Percentiles rank a stretch among this genome's conserved stretches.
Evolutionary conservation across 2,113 vertebrate genomes (phyloP).

Genomic region (Vulpes ferrilata): DNA sequence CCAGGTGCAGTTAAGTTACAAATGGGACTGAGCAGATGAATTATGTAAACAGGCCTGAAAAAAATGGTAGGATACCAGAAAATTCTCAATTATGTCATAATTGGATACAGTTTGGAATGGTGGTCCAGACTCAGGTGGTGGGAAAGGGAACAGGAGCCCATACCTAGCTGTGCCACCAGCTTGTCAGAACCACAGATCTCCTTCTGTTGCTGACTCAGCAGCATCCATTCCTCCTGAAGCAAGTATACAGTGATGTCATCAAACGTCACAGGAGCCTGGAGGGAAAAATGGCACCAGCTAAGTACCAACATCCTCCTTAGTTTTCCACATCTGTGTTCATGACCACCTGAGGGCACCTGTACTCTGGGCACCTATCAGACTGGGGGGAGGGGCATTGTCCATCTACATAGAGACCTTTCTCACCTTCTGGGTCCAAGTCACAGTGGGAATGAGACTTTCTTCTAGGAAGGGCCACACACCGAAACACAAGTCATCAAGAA

Average conservation of each 20-base stretch:
- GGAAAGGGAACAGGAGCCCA: background rate
- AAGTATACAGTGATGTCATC: slow-evolving; percentile 69
- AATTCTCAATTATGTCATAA: background rate
- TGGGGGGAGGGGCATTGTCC: rapidly evolving
- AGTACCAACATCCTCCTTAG: background rate
- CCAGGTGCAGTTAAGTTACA: background rate
- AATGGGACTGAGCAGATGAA: background rate
- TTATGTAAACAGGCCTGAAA: background rate
- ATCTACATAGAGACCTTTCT: background rate
- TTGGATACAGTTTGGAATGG: background rate
- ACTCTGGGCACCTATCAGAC: background rate
- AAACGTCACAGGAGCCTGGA: slow-evolving; percentile 70
- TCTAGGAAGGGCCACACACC: background rate
- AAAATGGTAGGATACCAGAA: background rate
- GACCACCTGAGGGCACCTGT: background rate
- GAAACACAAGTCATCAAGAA: background rate
- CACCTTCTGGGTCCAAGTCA: background rate
- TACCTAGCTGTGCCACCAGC: slow-evolving; percentile 57
- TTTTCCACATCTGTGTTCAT: background rate
- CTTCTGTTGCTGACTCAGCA: slow-evolving; percentile 60
- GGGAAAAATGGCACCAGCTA: slow-evolving; percentile 36
- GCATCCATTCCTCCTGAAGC: slow-evolving; percentile 76
- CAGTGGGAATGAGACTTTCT: background rate
- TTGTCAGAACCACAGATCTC: slow-evolving; percentile 49
- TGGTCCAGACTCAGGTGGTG: background rate